Conservation (phyloP, 2,888 invertebrate species). For the Salpingus planirostris region DNA sequence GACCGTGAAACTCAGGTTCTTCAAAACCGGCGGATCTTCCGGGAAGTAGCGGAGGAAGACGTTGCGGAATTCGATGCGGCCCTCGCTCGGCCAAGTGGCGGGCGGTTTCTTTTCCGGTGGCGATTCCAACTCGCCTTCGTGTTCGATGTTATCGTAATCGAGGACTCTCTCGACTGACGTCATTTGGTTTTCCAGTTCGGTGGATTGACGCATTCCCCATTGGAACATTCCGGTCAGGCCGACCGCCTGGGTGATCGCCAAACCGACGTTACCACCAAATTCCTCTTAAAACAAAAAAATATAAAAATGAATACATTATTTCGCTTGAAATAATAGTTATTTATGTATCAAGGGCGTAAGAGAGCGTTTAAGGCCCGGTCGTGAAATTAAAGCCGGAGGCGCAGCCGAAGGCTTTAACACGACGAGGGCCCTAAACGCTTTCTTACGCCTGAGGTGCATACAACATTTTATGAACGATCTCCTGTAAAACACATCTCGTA, state of each 20-base stretch:
- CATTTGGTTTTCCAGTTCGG: conserved; percentile 62
- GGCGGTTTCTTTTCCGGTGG: conserved; percentile 58
- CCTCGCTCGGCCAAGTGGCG: conserved; percentile 62
- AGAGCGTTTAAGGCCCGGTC: too few relatives aligned
- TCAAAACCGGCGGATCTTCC: conserved; percentile 66
- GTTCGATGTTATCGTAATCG: conserved; percentile 36
- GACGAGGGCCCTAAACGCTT: too few relatives aligned
- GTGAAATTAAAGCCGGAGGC: too few relatives aligned
- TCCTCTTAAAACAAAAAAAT: conserved; percentile 24
- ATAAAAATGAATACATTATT: not conserved
- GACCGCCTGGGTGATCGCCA: conserved; percentile 40
- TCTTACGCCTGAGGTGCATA: too few relatives aligned
- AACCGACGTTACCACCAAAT: conserved; percentile 39
- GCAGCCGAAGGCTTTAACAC: too few relatives aligned
- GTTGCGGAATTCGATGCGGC: conserved; percentile 58
- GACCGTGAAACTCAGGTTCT: conserved; percentile 57
- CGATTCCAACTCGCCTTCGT: conserved; percentile 44
- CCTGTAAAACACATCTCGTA: too few relatives aligned
- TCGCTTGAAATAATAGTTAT: too few relatives aligned
- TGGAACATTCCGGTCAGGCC: conserved; percentile 54
- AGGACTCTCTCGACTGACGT: conserved; percentile 79
- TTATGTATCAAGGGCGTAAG: too few relatives aligned
- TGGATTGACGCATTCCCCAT: conserved; percentile 69
- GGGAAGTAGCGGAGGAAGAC: conserved; percentile 53
- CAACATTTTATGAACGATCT: too few relatives aligned